phyloP scores from a whole-genome alignment of 2,113 vertebrate genomes.

The Raja brachyura region DNA sequence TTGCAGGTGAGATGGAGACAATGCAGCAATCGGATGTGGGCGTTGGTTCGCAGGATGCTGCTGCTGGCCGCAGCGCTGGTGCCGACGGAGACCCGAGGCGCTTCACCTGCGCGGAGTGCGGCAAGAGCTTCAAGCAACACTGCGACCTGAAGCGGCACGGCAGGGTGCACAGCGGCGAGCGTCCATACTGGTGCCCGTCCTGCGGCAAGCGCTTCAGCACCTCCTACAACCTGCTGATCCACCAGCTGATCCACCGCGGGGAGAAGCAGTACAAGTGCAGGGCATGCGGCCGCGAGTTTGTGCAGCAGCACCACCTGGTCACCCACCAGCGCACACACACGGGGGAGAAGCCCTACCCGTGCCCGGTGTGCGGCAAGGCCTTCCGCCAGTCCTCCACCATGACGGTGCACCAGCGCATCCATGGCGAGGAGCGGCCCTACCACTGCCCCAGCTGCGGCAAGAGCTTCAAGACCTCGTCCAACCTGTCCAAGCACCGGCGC shows the following conservation, averaged over 20 bases:
- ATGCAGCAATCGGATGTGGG: not conserved
- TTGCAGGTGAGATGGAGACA: not conserved
- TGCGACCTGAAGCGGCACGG: conserved; percentile 13
- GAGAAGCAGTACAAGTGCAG: conserved; percentile 72
- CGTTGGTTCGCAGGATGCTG: not conserved
- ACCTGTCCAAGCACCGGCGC: not conserved
- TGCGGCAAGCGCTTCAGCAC: conserved; percentile 57
- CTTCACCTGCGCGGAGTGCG: conserved; percentile 1
- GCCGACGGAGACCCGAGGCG: not conserved
- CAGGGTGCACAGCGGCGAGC: not conserved
- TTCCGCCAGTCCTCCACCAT: conserved; percentile 24
- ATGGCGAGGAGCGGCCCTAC: not conserved
- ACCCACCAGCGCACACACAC: conserved; percentile 33
- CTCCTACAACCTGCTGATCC: conserved; percentile 76
- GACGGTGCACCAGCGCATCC: conserved; percentile 27
- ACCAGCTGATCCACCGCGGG: conserved; percentile 74
- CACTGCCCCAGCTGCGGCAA: not conserved
- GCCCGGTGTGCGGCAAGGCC: not conserved
- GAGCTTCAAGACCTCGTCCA: conserved; percentile 11
- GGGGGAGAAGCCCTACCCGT: conserved; percentile 34
- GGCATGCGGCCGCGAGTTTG: conserved; percentile 76
- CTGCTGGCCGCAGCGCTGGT: not conserved
- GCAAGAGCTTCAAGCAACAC: conserved; percentile 20
- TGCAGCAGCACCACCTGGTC: conserved; percentile 46
- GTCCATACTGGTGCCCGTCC: not conserved